Evolutionary conservation across 2,888 invertebrate genomes (phyloP), one percentile per base, ranked within the genome.

Genomic region (Exephanes ischioxanthus): DNA sequence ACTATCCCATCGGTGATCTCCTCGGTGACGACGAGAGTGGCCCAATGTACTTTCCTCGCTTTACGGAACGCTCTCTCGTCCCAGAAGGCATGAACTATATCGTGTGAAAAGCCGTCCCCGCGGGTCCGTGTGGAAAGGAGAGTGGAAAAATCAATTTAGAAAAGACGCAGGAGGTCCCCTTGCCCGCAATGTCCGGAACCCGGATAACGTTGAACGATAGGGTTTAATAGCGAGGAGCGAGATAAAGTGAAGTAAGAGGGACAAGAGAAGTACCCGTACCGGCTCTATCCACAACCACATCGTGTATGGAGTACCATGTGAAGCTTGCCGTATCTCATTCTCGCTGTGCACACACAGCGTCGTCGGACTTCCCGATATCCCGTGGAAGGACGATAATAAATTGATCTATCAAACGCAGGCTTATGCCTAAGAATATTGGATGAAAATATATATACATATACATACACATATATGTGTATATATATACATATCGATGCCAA

Each of bases 361-460:
- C 33, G 26, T 19, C 61, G 22, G 72, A 30, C 30, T 76, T 66
- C 33, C 51, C 66, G 77, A 80, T 80, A 48, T 30, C 41, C 58
- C 63, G 14, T 45, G 76, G 51, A 73, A 70, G 75, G 33, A 53
- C 63, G 63, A 81, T 81, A 85, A 85, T 85, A 85, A 85, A 85
- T 85, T 85, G 84, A 85, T 81, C 81, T 79, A 85, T 85, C 81
- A 85, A 81, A 75, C 26, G 81, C 84, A 85, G 78, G 63, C 53
- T 78, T 81, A 78, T 66, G 81, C 73, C 63, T 78, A 75, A 73
- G 81, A 84, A 78, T 75, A 81, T 85, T 73, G 67, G 67, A 84
- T 55, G 53, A 48, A 77, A 77, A 58, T 55, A 55, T 71, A 41
- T 30, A 73, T 63, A 63, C 16, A 9, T 45, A 45, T 45, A 11